Percentiles rank a stretch among this genome's conserved stretches.
phyloP scores from a whole-genome alignment of 2,113 vertebrate genomes.

The Erythrocercus mccallii region DNA sequence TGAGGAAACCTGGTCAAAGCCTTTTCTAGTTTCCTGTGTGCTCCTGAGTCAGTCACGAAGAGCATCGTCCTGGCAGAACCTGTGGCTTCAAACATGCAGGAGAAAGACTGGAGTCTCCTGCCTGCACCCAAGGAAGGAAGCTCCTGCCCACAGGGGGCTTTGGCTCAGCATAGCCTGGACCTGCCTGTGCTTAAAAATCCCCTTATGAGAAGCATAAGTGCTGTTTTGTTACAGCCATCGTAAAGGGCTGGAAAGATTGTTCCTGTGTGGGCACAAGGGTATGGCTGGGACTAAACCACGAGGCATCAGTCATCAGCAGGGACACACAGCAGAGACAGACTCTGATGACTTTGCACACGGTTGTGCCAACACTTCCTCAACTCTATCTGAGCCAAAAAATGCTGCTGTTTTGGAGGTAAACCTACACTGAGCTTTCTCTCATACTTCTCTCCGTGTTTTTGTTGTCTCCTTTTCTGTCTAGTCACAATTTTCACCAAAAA shows the following conservation, averaged over 20 bases:
- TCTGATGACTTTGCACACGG: slow-evolving; percentile 11
- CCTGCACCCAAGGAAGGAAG: neutral
- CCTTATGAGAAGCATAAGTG: neutral
- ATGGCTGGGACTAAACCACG: neutral
- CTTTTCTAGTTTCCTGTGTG: neutral
- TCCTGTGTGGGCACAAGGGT: neutral
- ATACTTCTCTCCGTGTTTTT: slow-evolving; percentile 12
- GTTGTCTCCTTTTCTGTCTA: slow-evolving; percentile 58
- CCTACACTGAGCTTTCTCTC: neutral
- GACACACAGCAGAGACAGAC: neutral
- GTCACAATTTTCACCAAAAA: slow-evolving; percentile 57
- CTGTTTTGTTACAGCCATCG: neutral
- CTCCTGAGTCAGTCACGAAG: neutral
- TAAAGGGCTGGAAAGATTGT: neutral
- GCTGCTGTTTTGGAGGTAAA: slow-evolving; percentile 20
- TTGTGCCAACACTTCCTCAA: slow-evolving; percentile 18
- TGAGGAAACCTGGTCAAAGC: neutral
- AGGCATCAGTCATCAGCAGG: neutral
- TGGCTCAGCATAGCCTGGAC: neutral
- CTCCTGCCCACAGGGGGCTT: neutral
- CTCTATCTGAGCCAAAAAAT: slow-evolving; percentile 36
- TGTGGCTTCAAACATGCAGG: neutral
- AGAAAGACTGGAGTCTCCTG: neutral
- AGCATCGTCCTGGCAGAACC: neutral
- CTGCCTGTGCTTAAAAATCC: neutral